Base-by-base conservation (phyloP, 2,888 invertebrate genomes). In the Nomada ruficornis region DNA sequence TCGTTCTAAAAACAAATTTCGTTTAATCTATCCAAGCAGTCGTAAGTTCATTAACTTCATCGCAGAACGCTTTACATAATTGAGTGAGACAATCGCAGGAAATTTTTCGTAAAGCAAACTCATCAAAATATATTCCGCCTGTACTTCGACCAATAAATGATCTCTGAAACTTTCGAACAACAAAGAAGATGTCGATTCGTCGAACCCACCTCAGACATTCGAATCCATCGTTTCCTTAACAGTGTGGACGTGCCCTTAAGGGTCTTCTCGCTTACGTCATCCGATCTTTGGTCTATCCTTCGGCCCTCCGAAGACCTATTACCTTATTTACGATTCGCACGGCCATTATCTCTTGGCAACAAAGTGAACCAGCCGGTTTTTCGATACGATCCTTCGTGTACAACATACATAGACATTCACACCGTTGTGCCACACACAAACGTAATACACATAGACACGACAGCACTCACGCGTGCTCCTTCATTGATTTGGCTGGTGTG, bases 301-400 rank as follows among this genome's bases (percentile, higher is more conserved):
- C 82, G 77, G 73, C 85, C 81, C 88, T 82, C 81, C 68, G 84
- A 86, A 88, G 87, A 89, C 87, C 89, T 89, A 89, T 89, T 89
- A 89, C 86, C 89, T 89, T 89, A 89, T 89, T 89, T 89, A 89
- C 89, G 90, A 89, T 89, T 89, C 89, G 89, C 89, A 87, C 84
- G 82, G 87, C 89, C 89, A 89, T 89, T 89, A 89, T 89, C 89
- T 89, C 87, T 65, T 50, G 85, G 84, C 88, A 89, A 85, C 89
- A 89, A 89, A 89, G 89, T 89, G 87, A 88, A 89, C 89, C 87
- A 88, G 89, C 89, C 88, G 89, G 89, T 89, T 89, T 89, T 88
- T 89, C 86, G 89, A 84, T 83, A 82, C 77, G 78, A 77, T 83
- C 80, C 64, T 54, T 69, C 68, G 63, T 62, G 73, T 65, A 52